Evolutionary conservation across 2,888 invertebrate genomes (phyloP).

Genomic region (Zaprionus lineosus): DNA sequence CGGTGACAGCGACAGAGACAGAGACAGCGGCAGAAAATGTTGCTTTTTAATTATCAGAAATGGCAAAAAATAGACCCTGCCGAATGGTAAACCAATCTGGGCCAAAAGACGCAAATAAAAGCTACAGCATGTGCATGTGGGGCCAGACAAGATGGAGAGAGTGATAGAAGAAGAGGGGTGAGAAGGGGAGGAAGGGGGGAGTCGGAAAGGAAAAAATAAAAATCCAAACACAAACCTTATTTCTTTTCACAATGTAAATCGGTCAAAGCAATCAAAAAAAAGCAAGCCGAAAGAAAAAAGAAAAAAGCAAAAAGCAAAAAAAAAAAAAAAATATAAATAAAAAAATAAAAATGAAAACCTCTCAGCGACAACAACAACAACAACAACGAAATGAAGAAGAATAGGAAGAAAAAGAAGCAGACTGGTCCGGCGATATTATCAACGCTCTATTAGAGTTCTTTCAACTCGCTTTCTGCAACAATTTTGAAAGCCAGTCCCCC

Average conservation of each 20-base stretch:
- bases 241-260: constrained; percentile 74
- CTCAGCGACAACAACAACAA: constrained; percentile 20
- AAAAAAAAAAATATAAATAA: too few relatives aligned
- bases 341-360: constrained; percentile 30
- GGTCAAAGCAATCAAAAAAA: constrained; percentile 75
- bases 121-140: constrained; percentile 13
- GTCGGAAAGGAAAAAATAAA: constrained; percentile 11
- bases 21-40: constrained; percentile 25
- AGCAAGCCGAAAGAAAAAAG: too few relatives aligned
- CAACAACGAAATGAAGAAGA: constrained; percentile 9
- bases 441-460: constrained; percentile 64
- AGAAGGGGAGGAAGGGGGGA: too few relatives aligned
- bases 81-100: constrained; percentile 42
- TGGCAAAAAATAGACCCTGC: constrained; percentile 35
- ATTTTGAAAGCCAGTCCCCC: constrained; percentile 18
- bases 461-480: constrained; percentile 47
- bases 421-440: constrained; percentile 43
- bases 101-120: constrained; percentile 62
- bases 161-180: constrained; percentile 10
- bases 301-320: too few relatives aligned
- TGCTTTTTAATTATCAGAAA: constrained; percentile 72
- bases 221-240: constrained; percentile 43
- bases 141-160: constrained; percentile 24
- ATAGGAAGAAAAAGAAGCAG: constrained; percentile 13
- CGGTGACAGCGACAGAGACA: background rate